Conservation (phyloP, 2,113 vertebrate species). For the Pelecanoides urinatrix region DNA sequence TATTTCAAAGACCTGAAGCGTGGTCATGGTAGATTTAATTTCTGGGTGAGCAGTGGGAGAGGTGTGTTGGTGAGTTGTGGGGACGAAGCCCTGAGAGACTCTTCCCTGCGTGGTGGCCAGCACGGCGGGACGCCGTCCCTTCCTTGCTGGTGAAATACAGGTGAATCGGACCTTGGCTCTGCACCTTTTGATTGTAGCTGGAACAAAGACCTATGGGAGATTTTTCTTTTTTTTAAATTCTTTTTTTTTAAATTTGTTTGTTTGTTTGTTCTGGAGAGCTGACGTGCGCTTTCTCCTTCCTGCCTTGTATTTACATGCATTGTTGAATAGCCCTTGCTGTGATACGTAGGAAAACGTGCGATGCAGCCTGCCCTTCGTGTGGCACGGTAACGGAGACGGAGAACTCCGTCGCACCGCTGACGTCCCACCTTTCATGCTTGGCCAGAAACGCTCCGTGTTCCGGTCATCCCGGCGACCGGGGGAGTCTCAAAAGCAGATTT, state of each 20-base stretch:
- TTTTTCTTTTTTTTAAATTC: neutral
- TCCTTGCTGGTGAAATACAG: neutral
- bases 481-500: neutral
- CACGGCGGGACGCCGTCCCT: accelerated
- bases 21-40: neutral
- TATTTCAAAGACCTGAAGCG: neutral
- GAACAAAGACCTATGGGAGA: neutral
- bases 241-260: neutral
- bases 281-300: neutral
- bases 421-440: neutral
- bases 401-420: accelerated
- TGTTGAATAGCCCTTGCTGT: neutral
- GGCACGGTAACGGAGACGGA: neutral
- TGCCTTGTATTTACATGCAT: neutral
- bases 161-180: neutral
- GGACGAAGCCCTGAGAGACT: neutral
- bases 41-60: accelerated
- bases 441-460: accelerated
- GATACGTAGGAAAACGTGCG: neutral
- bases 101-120: neutral
- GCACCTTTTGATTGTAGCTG: neutral
- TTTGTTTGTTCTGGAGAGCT: neutral
- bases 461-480: accelerated
- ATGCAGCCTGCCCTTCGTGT: neutral
- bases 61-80: neutral